A percentile compares a stretch with the other conserved stretches of the same genome.
These are phyloP conservation scores for Megamerina dolium DNA, from an alignment of 2,888 invertebrate genomes.

Conservation along the genomic window DNA sequence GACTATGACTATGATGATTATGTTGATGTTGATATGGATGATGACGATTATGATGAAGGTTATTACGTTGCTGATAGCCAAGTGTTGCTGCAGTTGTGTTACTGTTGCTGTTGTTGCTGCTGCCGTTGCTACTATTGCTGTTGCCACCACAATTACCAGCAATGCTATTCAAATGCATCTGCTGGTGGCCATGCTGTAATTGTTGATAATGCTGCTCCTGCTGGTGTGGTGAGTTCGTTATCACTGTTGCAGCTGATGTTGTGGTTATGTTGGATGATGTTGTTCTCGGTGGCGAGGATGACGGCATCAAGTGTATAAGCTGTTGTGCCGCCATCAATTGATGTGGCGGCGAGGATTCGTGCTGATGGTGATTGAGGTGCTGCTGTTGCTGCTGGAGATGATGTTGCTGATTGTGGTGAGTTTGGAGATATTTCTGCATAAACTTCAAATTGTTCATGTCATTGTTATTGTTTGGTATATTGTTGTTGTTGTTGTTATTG, in stretches of 20 bases:
- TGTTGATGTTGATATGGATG: constrained; percentile 20
- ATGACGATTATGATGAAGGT: constrained; percentile 13
- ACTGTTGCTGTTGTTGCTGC: constrained; percentile 20
- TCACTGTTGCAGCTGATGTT: constrained; percentile 15
- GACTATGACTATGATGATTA: constrained; percentile 15
- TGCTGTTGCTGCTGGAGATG: constrained; percentile 15
- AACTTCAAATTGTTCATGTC: constrained; percentile 36
- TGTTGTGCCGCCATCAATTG: constrained; percentile 28
- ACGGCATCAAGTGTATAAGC: constrained; percentile 34
- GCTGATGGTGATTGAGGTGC: constrained; percentile 18
- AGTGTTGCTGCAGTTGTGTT: constrained; percentile 27
- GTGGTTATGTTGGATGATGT: constrained; percentile 8
- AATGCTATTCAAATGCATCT: too few species aligned
- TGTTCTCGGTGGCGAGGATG: constrained; percentile 16
- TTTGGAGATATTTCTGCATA: constrained; percentile 43
- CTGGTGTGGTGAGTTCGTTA: constrained; percentile 32
- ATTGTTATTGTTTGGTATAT: constrained; percentile 27
- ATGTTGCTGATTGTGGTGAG: constrained; percentile 31
- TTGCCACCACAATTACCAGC: too few species aligned
- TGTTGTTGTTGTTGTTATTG: constrained; percentile 26
- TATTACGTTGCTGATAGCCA: constrained; percentile 19
- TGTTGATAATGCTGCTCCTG: constrained; percentile 20
- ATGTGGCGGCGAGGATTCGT: constrained; percentile 23
- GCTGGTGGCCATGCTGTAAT: too few species aligned
- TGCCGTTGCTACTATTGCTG: constrained; percentile 16